Evolutionary conservation across 2,888 invertebrate genomes (phyloP).

Genomic region (Protophormia terraenovae): DNA sequence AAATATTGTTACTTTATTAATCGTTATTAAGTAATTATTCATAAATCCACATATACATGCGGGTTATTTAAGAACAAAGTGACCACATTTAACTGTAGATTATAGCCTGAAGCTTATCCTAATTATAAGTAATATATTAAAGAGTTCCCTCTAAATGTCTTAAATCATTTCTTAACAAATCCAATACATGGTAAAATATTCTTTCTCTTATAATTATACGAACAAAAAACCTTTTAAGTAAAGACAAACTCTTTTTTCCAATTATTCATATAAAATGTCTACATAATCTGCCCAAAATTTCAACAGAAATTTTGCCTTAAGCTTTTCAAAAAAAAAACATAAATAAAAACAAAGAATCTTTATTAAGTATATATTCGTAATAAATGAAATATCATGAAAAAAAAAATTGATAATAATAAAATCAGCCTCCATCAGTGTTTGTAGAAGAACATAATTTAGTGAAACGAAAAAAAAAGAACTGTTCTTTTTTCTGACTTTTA

Average conservation of each 20-base stretch:
- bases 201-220: not conserved
- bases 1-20: no score
- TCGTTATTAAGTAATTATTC: no score
- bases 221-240: not conserved
- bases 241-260: not conserved
- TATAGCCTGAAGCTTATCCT: not conserved
- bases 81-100: not conserved
- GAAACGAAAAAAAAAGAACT: not conserved
- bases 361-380: not conserved
- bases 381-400: not conserved
- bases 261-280: not conserved
- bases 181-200: no score
- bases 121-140: not conserved
- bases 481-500: not conserved
- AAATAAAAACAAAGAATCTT: conserved; percentile 8
- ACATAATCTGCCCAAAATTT: not conserved
- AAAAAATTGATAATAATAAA: not conserved
- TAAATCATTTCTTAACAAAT: not conserved
- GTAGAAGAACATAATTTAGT: conserved; percentile 1
- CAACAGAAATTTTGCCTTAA: not conserved
- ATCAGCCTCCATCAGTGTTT: conserved; percentile 12
- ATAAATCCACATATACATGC: no score
- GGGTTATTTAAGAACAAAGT: no score
- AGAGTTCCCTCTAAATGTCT: not conserved
- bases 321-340: not conserved